Base-by-base conservation (phyloP, 2,113 vertebrate genomes). In the Perognathus longimembris region DNA sequence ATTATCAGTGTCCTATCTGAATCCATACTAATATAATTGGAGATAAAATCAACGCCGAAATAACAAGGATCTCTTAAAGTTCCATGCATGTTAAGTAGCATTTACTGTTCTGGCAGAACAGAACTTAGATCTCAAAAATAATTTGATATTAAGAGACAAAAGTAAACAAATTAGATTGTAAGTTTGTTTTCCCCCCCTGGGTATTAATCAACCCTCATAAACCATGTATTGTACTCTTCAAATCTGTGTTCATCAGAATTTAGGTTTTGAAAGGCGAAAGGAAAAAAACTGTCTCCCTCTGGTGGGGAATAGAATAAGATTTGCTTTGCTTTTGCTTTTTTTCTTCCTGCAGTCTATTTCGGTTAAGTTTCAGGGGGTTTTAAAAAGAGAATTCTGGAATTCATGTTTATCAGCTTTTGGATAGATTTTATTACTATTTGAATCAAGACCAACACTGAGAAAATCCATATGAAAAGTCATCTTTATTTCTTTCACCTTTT, bases 281-380 rank as follows among this genome's bases (percentile, higher is more conserved):
- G 84, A 93, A 96, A 96, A 97, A 97, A 95, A 92, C 64, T 97
- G 97, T 97, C 97, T 97, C 97, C 97, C 97, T 97, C 97, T 97
- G 95, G 95, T 97, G 97, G 97, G 95, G 97, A 97, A 90, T 82
- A 79, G 67, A 85, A 94, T 78, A 95, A 96, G 66, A 87, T 94
- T 96, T 92, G 59, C 66, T 86, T 88, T 92, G 67, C 36, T 64
- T 24, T 59, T 4, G 66, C n/a, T 84, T 26, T 30, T 82, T 24
- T 67, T 79, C 79, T 24, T 22, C n/a, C 38, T 89, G 32, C 7
- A 92, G 54, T 94, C 70, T 86, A 54, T 79, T 66, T 85, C 77
- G 94, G 36, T 28, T 40, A 93, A 81, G 28, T 81, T 95, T 70
- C 42, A 78, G 59, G 34, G 40, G 71, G 34, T 32, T 85, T 30